These are phyloP conservation scores for Nansenia antarctica DNA, from an alignment of 2,113 vertebrate genomes.

Conservation along the genomic window DNA sequence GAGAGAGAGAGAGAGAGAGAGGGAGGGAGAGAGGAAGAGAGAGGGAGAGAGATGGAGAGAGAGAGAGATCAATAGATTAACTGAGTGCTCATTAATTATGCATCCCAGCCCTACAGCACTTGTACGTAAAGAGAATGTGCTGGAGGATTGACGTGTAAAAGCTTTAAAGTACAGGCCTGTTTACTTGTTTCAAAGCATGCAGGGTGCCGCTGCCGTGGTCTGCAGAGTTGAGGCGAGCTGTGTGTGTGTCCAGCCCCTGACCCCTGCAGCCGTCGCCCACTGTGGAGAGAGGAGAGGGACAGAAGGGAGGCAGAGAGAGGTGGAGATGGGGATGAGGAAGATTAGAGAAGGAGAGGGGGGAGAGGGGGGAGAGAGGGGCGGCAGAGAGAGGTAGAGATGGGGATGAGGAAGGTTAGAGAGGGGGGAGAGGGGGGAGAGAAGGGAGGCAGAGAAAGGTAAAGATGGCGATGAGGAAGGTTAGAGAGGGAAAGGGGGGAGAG, in stretches of 20 bases:
- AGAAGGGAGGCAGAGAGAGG: too few relatives aligned
- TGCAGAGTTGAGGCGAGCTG: background rate
- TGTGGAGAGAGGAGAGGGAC: background rate
- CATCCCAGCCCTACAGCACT: slow-evolving; percentile 77
- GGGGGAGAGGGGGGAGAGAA: too few relatives aligned
- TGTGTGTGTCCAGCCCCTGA: background rate
- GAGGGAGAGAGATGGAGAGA: slow-evolving; percentile 29
- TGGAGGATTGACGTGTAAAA: slow-evolving; percentile 77
- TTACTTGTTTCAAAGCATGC: slow-evolving; percentile 62
- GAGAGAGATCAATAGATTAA: slow-evolving; percentile 81
- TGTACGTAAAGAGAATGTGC: slow-evolving; percentile 77
- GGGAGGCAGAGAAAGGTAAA: too few relatives aligned
- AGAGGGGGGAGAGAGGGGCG: background rate
- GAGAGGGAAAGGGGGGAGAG: background rate
- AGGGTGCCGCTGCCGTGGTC: slow-evolving; percentile 22
- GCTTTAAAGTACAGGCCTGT: slow-evolving; percentile 77
- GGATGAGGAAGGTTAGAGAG: too few relatives aligned
- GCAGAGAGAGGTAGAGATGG: too few relatives aligned
- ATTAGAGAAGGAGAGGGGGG: background rate
- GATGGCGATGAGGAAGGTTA: too few relatives aligned
- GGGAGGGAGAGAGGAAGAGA: slow-evolving; percentile 52
- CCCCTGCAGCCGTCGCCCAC: background rate
- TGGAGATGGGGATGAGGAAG: too few relatives aligned
- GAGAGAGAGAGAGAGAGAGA: slow-evolving; percentile 15
- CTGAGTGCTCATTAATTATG: slow-evolving; percentile 84